Conservation (phyloP, 2,113 vertebrate species). For the Albula glossodonta region DNA sequence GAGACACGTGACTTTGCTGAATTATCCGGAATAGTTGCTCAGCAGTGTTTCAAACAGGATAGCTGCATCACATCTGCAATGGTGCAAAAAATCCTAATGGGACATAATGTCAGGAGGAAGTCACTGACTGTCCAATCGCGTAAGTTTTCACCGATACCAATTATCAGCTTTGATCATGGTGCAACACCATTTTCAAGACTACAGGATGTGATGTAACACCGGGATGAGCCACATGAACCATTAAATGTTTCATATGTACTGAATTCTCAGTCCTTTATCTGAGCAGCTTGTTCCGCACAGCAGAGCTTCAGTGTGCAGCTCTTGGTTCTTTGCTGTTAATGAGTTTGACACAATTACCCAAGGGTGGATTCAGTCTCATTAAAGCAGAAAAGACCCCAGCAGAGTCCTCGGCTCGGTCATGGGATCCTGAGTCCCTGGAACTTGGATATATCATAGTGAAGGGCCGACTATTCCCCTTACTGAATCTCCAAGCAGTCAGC, state of each 20-base stretch:
- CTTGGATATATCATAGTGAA: neutral
- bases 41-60: too few relatives aligned
- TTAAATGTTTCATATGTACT: neutral
- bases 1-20: too few relatives aligned
- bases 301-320: slow-evolving; percentile 17
- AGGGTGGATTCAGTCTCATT: slow-evolving; percentile 40
- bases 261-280: neutral
- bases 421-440: slow-evolving; percentile 48
- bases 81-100: too few relatives aligned
- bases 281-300: neutral
- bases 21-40: too few relatives aligned
- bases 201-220: too few relatives aligned
- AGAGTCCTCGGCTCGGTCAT: slow-evolving; percentile 45
- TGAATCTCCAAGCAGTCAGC: neutral
- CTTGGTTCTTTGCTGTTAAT: slow-evolving; percentile 32
- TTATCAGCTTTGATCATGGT: too few relatives aligned
- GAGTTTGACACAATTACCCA: slow-evolving; percentile 41
- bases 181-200: too few relatives aligned
- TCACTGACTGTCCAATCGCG: too few relatives aligned
- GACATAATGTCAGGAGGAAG: too few relatives aligned
- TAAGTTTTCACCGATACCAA: too few relatives aligned
- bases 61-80: too few relatives aligned
- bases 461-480: neutral
- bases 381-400: slow-evolving; percentile 61
- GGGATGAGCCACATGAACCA: neutral